Conservation (phyloP, 2,888 invertebrate genomes). For the Leucania comma region DNA sequence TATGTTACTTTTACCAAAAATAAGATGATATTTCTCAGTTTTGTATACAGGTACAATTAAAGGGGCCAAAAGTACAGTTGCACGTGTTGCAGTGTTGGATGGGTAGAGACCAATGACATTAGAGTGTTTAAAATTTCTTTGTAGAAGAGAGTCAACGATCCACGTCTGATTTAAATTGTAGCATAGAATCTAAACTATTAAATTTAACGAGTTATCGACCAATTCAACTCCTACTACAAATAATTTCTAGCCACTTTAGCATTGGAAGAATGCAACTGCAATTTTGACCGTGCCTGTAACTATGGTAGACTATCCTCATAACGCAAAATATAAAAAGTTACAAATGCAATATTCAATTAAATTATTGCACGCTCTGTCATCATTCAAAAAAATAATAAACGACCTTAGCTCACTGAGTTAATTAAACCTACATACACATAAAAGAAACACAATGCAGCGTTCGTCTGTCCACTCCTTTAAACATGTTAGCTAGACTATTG, state of each 20-base stretch:
- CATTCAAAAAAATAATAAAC: constrained; percentile 32
- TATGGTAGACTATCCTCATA: not conserved
- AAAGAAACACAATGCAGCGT: constrained; percentile 56
- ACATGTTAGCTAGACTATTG: constrained; percentile 80
- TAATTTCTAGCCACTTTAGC: no score
- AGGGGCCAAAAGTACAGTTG: no score
- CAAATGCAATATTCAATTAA: constrained; percentile 8
- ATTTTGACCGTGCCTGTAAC: not conserved
- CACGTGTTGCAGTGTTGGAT: no score
- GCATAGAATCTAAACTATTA: no score
- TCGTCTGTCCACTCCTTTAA: constrained; percentile 77
- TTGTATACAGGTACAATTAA: no score
- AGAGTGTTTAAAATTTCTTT: no score
- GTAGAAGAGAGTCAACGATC: no score
- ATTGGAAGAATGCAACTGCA: no score
- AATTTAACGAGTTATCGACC: no score
- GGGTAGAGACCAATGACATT: no score
- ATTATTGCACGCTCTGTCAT: constrained; percentile 19
- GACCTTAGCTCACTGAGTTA: constrained; percentile 35
- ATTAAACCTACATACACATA: constrained; percentile 46
- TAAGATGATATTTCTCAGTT: not conserved
- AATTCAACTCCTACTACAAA: no score
- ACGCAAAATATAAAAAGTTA: not conserved
- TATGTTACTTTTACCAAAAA: not conserved
- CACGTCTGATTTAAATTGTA: no score